Percentiles rank a stretch among this genome's conserved stretches.
Conservation (phyloP, 2,113 vertebrate genomes). For the Clarias gariepinus region DNA sequence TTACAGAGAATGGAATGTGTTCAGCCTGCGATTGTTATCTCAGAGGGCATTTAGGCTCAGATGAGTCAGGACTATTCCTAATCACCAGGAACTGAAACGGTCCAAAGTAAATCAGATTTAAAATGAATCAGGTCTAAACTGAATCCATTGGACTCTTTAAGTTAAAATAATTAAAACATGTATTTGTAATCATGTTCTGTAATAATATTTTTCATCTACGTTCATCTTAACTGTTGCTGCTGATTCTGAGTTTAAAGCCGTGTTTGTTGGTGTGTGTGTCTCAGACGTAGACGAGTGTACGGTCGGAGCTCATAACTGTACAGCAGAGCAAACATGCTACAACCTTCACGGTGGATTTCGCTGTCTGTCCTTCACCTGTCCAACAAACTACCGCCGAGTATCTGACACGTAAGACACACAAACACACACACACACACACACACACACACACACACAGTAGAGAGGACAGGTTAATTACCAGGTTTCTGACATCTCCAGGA, state of each 20-base stretch:
- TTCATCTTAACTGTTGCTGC: not conserved
- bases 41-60: not conserved
- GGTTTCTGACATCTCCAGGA: not conserved
- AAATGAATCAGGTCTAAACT: not conserved
- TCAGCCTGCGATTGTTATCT: not conserved
- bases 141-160: too few relatives aligned
- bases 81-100: not conserved
- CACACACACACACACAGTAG: not conserved
- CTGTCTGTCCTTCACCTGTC: constrained; percentile 84
- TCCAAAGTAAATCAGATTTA: not conserved
- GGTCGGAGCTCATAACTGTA: constrained; percentile 87
- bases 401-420: constrained; percentile 82
- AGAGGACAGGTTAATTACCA: not conserved
- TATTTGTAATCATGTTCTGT: too few relatives aligned
- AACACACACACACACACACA: not conserved
- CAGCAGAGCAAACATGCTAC: constrained; percentile 85
- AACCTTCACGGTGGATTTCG: constrained; percentile 90
- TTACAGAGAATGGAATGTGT: not conserved
- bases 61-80: not conserved
- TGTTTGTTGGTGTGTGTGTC: constrained; percentile 51
- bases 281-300: constrained; percentile 91
- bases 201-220: too few relatives aligned
- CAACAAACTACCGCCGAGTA: constrained; percentile 84
- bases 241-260: not conserved
- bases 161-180: too few relatives aligned